These are phyloP conservation scores for Alcedo atthis DNA, from an alignment of 2,797 vertebrate genomes.

Conservation along the genomic window DNA sequence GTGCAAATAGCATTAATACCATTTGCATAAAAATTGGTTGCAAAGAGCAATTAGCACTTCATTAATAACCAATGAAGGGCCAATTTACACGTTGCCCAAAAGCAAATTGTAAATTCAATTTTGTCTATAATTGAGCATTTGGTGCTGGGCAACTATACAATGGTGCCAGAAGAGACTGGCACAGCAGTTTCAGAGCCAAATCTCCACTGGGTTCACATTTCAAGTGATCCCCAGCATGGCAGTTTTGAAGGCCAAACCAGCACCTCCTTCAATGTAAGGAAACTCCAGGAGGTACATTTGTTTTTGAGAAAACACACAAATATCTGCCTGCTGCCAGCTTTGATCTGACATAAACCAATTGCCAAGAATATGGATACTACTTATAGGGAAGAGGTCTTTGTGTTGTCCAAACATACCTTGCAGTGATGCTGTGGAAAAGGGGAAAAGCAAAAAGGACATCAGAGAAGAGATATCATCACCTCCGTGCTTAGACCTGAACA, in stretches of 20 bases:
- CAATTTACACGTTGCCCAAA: slow-evolving; percentile 82
- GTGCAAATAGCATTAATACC: slow-evolving; percentile 75
- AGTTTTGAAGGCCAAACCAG: neutral
- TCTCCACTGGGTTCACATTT: neutral
- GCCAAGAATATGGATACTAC: too few relatives aligned
- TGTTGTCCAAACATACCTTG: neutral
- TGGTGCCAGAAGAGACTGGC: slow-evolving; percentile 48
- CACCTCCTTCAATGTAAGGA: neutral
- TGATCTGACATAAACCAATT: neutral
- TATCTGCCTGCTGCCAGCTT: neutral
- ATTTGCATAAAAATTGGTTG: slow-evolving; percentile 80
- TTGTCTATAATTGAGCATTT: slow-evolving; percentile 73
- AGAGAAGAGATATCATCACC: neutral
- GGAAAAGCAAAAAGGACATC: neutral
- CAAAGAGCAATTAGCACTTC: slow-evolving; percentile 85
- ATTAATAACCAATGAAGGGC: slow-evolving; percentile 85
- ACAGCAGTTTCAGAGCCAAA: neutral
- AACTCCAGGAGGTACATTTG: neutral
- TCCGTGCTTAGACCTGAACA: rapidly evolving
- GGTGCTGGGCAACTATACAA: slow-evolving; percentile 58
- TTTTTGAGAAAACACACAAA: neutral
- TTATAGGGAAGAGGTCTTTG: neutral
- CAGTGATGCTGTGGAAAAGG: neutral
- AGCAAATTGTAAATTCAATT: slow-evolving; percentile 80
- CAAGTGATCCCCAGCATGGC: neutral